Percentiles rank a stretch among this genome's conserved stretches.
phyloP scores from a whole-genome alignment of 2,113 vertebrate species.

The Pygoscelis adeliae region DNA sequence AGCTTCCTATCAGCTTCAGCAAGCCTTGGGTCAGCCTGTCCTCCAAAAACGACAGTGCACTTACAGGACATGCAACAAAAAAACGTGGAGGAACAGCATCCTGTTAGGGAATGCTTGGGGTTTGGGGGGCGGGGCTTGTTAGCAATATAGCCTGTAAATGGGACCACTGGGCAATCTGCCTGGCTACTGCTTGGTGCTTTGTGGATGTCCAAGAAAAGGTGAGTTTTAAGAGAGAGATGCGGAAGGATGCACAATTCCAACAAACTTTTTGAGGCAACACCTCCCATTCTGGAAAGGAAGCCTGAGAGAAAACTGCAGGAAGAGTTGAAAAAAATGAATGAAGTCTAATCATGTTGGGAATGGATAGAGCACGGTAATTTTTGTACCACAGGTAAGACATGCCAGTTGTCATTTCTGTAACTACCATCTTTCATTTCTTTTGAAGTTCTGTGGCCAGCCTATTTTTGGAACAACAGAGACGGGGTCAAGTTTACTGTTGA shows the following conservation, averaged over 20 bases:
- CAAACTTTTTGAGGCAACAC: not conserved
- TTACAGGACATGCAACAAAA: not conserved
- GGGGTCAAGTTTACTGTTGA: not conserved
- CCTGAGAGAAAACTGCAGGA: not conserved
- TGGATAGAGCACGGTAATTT: not conserved
- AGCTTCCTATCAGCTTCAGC: not conserved
- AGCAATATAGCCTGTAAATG: not conserved
- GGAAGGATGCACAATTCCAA: not conserved
- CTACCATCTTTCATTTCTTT: not conserved
- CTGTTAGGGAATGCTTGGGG: not conserved
- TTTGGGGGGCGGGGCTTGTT: not conserved
- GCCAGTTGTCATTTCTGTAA: not conserved
- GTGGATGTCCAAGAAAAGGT: not conserved
- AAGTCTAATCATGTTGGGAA: not conserved
- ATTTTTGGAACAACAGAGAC: not conserved
- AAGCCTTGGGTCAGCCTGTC: not conserved
- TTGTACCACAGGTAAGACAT: not conserved
- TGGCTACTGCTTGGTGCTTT: not conserved
- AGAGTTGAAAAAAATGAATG: not conserved
- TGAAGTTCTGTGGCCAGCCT: not conserved
- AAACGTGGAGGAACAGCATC: not conserved
- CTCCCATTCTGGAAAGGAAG: not conserved
- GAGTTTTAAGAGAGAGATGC: not conserved
- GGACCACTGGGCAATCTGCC: not conserved
- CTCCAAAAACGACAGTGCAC: not conserved